Base-by-base conservation (phyloP, 2,113 vertebrate species). In the Notarius lentiginosus region DNA sequence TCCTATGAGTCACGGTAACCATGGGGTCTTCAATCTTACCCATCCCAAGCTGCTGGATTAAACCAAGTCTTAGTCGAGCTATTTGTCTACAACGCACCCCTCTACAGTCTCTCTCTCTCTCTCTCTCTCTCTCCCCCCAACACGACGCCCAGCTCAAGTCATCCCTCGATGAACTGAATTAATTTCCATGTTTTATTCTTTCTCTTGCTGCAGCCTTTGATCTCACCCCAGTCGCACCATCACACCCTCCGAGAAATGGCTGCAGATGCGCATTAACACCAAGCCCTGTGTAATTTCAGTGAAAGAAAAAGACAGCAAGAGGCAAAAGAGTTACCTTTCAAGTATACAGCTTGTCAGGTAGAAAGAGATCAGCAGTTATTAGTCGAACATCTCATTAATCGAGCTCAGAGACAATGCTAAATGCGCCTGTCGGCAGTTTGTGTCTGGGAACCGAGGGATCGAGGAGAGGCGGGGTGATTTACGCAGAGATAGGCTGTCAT, bases 111-210 rank as follows among this genome's bases (percentile, higher is more conserved):
- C 2, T 41, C 41, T 41, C 41, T 41, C 3, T 41, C 41, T 41
- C 34, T 41, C 34, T 41, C 9, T 93, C 91, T 91, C 90, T 91
- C 86, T 91, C 3, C 83, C 83, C 87, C 90, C 11, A 82, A 72
- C 30, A 49, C 4, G 41, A 61, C 41, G 47, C 53, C 34, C n/a
- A 60, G 22, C 9, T 51, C 41, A 6, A 30, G 55, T n/a, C 58
- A 11, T 88, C 92, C 91, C 87, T 88, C 87, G 87, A 93, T 89
- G 90, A 91, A 81, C 88, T 90, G 88, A 93, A 91, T 94, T 93
- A 85, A 93, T 92, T 88, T 90, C 88, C 87, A 82, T 89, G 89
- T 55, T 79, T 89, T 12, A 27, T 55, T 55, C 5, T 27, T 82
- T 86, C 90, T 93, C 91, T 92, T 91, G 91, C 80, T 76, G 73